Evolutionary conservation across 2,888 invertebrate genomes (phyloP), one percentile per base, ranked within the genome.

Genomic region (Tetanocera ferruginea): DNA sequence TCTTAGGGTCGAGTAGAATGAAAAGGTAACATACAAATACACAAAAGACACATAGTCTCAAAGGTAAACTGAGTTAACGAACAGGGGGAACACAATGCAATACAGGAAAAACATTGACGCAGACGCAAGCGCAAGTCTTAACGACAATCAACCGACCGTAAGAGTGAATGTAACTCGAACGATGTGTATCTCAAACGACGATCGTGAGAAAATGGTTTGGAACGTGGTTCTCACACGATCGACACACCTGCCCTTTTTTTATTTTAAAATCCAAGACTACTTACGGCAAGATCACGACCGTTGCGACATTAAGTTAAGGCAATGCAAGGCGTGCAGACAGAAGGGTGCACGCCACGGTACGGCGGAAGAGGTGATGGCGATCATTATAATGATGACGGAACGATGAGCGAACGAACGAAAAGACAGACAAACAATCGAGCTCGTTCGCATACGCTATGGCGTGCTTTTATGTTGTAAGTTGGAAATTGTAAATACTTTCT

Each of bases 151-250:
- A 23, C 25, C 37, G 23, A 23, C 49, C 71, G 57, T 25, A 52
- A 17, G 64, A 60, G 64, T 64, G 64, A 64, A 64, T 64, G 64
- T 64, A 64, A 31, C 64, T 64, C 64, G 64, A 64, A 73, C 62
- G 73, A 75, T 74, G 57, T 64, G 80, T 87, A 87, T 87, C 88
- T 85, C 86, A 86, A 88, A 85, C 87, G 86, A 88, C 87, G 89
- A 89, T 89, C 89, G 89, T 89, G 89, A 89, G 89, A 89, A 89
- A 89, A 89, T 89, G 88, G 87, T 89, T 89, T 89, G 89, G 89
- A 89, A 89, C 89, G 89, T 89, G 89, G 89, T 89, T 89, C 89
- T 89, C 89, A 89, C 89, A 89, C 89, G 89, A 89, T 89, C 89
- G 89, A 89, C 89, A 89, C 89, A 89, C 89, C 89, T 89, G 89